phyloP scores from a whole-genome alignment of 2,888 invertebrate genomes.

The Catocala fraxini region DNA sequence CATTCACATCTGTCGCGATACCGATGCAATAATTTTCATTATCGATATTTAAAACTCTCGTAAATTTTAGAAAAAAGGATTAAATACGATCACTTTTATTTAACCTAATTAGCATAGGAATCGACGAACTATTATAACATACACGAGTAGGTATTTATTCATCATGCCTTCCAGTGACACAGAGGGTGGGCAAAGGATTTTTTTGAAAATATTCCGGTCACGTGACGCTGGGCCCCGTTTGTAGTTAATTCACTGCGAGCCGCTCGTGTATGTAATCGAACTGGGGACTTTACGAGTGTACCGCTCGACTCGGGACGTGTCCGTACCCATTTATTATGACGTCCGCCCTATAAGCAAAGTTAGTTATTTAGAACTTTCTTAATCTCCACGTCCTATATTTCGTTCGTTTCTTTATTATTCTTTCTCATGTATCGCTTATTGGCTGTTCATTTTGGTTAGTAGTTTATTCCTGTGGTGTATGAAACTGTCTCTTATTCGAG shows the following conservation, averaged over 20 bases:
- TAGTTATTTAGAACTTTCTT: slow-evolving; percentile 58
- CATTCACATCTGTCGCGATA: no score
- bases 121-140: slow-evolving; percentile 1
- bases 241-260: slow-evolving; percentile 73
- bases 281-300: slow-evolving; percentile 70
- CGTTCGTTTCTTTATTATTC: slow-evolving; percentile 47
- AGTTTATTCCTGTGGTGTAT: slow-evolving; percentile 14
- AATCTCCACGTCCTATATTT: slow-evolving; percentile 55
- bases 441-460: slow-evolving; percentile 33
- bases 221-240: slow-evolving; percentile 65
- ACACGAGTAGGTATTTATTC: slow-evolving; percentile 39
- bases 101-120: not conserved
- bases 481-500: slow-evolving; percentile 9
- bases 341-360: slow-evolving; percentile 52
- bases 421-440: slow-evolving; percentile 38
- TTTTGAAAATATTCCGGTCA: slow-evolving; percentile 69
- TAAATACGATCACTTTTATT: not conserved
- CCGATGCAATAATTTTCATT: no score
- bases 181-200: slow-evolving; percentile 57
- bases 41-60: no score
- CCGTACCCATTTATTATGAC: slow-evolving; percentile 63
- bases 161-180: slow-evolving; percentile 51
- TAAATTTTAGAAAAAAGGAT: no score
- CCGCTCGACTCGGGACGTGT: slow-evolving; percentile 62
- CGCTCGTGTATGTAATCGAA: slow-evolving; percentile 73